phyloP scores from a whole-genome alignment of 2,888 invertebrate genomes.

The Torymus aiolomorphi region DNA sequence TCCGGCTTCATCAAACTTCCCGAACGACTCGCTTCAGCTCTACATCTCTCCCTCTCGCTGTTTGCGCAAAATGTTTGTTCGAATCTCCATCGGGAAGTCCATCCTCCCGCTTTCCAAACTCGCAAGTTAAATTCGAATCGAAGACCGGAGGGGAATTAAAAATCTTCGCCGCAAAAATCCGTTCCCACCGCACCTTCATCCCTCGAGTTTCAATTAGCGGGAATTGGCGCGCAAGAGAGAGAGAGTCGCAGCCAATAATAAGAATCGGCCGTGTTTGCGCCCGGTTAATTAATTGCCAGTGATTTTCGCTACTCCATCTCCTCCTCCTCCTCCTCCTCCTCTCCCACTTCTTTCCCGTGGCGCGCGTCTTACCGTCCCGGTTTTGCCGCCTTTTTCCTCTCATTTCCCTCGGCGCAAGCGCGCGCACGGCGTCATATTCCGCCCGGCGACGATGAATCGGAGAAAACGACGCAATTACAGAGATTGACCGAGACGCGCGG shows the following conservation, averaged over 20 bases:
- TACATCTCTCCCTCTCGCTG: neutral
- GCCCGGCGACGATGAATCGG: constrained; percentile 29
- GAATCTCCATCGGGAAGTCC: neutral
- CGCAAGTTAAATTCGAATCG: too few species aligned
- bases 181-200: neutral
- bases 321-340: neutral
- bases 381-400: constrained; percentile 10
- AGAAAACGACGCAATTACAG: constrained; percentile 52
- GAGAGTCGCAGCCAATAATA: neutral
- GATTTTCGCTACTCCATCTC: constrained; percentile 15
- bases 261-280: constrained; percentile 25
- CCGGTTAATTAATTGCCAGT: constrained; percentile 46
- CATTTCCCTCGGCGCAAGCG: constrained; percentile 34
- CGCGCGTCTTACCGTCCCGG: too few species aligned
- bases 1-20: too few species aligned
- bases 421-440: constrained; percentile 22
- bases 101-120: too few species aligned
- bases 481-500: constrained; percentile 49
- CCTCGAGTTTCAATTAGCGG: constrained; percentile 29
- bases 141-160: too few species aligned
- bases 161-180: too few species aligned
- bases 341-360: neutral
- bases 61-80: constrained; percentile 16
- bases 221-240: neutral
- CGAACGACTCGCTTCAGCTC: too few species aligned